Evolutionary conservation across 2,888 invertebrate species (phyloP).

Genomic region (Leptinotarsa haldemani): DNA sequence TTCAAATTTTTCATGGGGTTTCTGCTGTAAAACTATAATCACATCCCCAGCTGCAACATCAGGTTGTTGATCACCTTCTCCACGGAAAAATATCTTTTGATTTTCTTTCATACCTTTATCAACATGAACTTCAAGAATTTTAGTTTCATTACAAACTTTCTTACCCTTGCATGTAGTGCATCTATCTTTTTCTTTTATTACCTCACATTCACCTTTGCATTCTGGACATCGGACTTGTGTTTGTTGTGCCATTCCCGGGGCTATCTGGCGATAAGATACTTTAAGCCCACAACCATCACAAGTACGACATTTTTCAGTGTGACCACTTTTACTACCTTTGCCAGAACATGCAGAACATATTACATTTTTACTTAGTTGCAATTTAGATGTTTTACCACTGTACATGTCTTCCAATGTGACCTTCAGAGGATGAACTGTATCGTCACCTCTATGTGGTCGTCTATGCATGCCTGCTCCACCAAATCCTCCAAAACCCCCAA

Average conservation of each 20-base stretch:
- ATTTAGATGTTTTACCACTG: constrained; percentile 86
- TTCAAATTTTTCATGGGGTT: constrained; percentile 82
- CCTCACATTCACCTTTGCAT: constrained; percentile 78
- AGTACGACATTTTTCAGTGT: constrained; percentile 71
- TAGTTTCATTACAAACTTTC: constrained; percentile 84
- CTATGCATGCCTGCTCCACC: constrained; percentile 68
- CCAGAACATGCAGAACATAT: constrained; percentile 84
- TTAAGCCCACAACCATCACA: constrained; percentile 85
- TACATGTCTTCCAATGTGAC: constrained; percentile 92
- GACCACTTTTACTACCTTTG: constrained; percentile 78
- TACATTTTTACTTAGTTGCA: constrained; percentile 85
- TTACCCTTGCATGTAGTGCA: constrained; percentile 87
- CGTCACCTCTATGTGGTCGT: constrained; percentile 78
- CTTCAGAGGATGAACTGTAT: constrained; percentile 84
- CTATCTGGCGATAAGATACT: constrained; percentile 78
- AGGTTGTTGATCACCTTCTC: constrained; percentile 92
- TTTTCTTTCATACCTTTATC: constrained; percentile 89
- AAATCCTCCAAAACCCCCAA: constrained; percentile 68
- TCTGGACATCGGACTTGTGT: constrained; percentile 72
- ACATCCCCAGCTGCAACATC: constrained; percentile 90
- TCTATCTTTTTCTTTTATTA: constrained; percentile 83
- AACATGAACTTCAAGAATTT: constrained; percentile 87
- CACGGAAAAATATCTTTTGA: constrained; percentile 86
- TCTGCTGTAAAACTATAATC: constrained; percentile 85
- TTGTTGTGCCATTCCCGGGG: constrained; percentile 75